phyloP scores from a whole-genome alignment of 2,888 invertebrate species.

The Leucozona laternaria region DNA sequence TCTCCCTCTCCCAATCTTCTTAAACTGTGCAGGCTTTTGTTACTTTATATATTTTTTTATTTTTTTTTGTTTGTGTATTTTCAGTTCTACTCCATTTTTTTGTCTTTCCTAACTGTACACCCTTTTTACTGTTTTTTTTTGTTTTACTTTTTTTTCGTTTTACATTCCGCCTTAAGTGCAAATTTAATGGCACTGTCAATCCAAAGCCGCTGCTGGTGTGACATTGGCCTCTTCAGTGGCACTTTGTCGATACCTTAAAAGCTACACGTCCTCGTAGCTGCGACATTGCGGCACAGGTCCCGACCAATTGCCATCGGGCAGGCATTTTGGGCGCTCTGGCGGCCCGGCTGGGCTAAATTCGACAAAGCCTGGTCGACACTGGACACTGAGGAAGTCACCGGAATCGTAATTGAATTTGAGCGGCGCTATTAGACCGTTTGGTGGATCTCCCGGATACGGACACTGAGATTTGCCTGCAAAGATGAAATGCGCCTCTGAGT shows the following conservation, averaged over 20 bases:
- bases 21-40: slow-evolving; percentile 39
- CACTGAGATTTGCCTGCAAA: slow-evolving; percentile 88
- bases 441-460: slow-evolving; percentile 89
- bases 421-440: slow-evolving; percentile 88
- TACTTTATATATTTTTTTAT: slow-evolving; percentile 50
- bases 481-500: slow-evolving; percentile 46
- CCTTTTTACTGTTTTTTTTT: slow-evolving; percentile 24
- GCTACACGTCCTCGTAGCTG: slow-evolving; percentile 87
- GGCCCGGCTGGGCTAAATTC: slow-evolving; percentile 84
- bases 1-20: slow-evolving; percentile 51
- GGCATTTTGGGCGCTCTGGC: slow-evolving; percentile 87
- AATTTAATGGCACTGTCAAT: slow-evolving; percentile 71
- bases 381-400: slow-evolving; percentile 88
- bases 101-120: slow-evolving; percentile 54
- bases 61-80: slow-evolving; percentile 16
- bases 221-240: slow-evolving; percentile 68
- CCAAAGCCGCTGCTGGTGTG: slow-evolving; percentile 56
- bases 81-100: slow-evolving; percentile 43
- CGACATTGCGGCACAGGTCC: slow-evolving; percentile 88
- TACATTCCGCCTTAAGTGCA: slow-evolving; percentile 72
- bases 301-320: slow-evolving; percentile 89
- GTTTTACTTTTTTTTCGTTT: slow-evolving; percentile 17
- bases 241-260: slow-evolving; percentile 75
- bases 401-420: slow-evolving; percentile 90
- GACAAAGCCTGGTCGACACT: slow-evolving; percentile 88